Evolutionary conservation across 2,113 vertebrate species (phyloP).

Genomic region (Jaculus jaculus): DNA sequence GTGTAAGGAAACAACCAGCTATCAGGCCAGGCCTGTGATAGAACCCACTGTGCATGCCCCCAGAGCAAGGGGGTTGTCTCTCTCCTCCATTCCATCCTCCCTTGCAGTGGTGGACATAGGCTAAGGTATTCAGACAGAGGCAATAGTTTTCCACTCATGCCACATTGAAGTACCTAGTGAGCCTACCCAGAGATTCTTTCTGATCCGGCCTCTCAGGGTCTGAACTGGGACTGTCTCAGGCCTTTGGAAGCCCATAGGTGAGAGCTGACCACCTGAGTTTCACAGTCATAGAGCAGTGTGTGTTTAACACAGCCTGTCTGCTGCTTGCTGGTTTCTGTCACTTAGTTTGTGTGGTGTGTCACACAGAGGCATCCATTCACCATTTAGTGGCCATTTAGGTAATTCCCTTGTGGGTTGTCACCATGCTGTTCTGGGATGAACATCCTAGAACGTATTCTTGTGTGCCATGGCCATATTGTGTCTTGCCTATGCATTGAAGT

Average conservation of each 20-base stretch:
- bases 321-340: too few relatives aligned
- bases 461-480: neutral
- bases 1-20: neutral
- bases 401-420: neutral
- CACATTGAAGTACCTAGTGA: neutral
- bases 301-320: too few relatives aligned
- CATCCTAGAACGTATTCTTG: neutral
- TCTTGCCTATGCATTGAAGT: neutral
- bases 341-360: neutral
- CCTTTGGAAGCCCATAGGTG: neutral
- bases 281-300: accelerated
- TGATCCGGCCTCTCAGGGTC: neutral
- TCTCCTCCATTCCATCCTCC: neutral
- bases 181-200: neutral
- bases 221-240: neutral
- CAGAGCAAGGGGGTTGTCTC: neutral
- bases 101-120: too few relatives aligned
- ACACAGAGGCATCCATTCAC: neutral
- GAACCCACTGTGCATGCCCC: neutral
- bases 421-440: neutral
- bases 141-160: neutral
- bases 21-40: neutral
- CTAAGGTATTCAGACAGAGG: neutral
- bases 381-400: neutral
- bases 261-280: neutral